Base-by-base conservation (phyloP, 1,140 invertebrate genomes). In the Catajapyx aquilonaris region DNA sequence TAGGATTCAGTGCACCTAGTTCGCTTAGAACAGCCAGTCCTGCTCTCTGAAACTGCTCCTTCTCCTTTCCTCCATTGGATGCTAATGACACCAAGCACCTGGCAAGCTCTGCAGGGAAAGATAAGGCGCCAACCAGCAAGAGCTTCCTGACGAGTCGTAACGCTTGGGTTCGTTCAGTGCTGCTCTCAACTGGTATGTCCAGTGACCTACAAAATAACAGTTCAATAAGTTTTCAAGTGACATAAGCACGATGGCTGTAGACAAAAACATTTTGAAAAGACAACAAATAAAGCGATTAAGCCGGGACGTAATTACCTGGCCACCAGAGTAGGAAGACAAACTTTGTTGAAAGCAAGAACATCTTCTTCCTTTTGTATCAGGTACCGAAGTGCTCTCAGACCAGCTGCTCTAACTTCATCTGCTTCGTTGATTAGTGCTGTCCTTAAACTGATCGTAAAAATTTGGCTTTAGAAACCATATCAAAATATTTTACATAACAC, bases 101-200 rank as follows among this genome's bases (percentile, higher is more conserved):
- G 49, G 68, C 59, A 52, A 80, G 47, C 33, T 70, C 66, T 13
- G 66, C 49, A 31, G 75, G 71, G 44, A 83, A 72, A 33, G 65
- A 57, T 17, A 59, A 49, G 3, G 79, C 74, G 19, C 71, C 64
- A 31, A 81, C 52, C 2, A 69, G 56, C 17, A 81, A 55, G 15
- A 77, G 64, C 43, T 74, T 70, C 41, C 83, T 59, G 21, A 81
- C 72, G 13, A 94, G 65, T 50, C 85, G 71, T 40, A 93, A 59
- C 1, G 84, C 85, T 60, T 94, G 86, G 30, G 90, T 69, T 19
- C 87, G 66, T 54, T 94, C 88, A 40, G 79, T 71, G 49, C 88
- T 80, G 56, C 91, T 90, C 44, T 80, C 61, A 13, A 69, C 31
- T 71, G 60, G 62, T 32, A 93, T 60, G 59, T 94, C 87, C 50